phyloP scores from a whole-genome alignment of 2,888 invertebrate species.

The Ceriagrion tenellum region DNA sequence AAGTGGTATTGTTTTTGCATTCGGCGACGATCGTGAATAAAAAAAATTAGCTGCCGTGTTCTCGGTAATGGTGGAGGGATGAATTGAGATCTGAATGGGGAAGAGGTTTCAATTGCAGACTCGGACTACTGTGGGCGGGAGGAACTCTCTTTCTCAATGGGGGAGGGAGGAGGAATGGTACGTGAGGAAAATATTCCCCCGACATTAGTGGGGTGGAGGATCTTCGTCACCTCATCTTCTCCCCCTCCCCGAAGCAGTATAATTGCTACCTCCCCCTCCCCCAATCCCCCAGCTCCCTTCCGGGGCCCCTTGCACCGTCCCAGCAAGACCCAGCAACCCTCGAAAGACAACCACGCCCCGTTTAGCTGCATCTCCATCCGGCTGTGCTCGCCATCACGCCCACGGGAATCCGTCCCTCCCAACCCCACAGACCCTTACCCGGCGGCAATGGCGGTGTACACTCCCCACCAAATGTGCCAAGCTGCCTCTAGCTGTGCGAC shows the following conservation, averaged over 20 bases:
- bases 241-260: neutral
- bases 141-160: no score
- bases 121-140: neutral
- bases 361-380: neutral
- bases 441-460: no score
- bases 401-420: no score
- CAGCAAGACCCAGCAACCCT: neutral
- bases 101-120: neutral
- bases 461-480: no score
- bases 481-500: no score
- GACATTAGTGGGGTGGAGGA: neutral
- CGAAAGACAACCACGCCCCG: neutral
- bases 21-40: neutral
- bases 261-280: neutral
- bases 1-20: neutral
- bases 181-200: conserved; percentile 26
- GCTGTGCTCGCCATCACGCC: neutral
- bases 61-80: neutral
- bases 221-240: neutral
- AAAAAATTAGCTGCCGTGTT: neutral
- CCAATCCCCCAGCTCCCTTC: neutral
- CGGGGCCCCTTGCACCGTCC: neutral
- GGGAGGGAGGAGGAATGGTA: neutral
- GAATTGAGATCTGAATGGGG: conserved; percentile 9
- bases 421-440: no score